Conservation (phyloP, 2,797 vertebrate species). For the Megalops cyprinoides region DNA sequence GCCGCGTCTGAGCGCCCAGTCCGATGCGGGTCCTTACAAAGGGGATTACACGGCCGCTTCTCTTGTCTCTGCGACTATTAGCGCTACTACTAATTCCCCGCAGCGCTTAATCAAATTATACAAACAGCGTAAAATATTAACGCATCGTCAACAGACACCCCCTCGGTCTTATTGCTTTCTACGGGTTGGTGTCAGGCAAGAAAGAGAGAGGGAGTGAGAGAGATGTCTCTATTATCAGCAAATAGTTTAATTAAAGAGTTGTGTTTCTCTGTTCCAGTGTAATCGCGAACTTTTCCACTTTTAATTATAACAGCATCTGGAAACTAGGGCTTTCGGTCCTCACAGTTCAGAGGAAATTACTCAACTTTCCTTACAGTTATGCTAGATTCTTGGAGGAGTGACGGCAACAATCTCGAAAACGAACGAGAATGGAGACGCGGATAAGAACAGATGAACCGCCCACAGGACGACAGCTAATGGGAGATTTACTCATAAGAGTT, state of each 20-base stretch:
- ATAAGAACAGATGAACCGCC: neutral
- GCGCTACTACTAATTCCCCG: neutral
- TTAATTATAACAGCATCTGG: conserved; percentile 22
- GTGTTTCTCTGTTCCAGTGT: conserved; percentile 13
- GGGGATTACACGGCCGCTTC: conserved; percentile 15
- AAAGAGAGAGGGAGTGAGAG: neutral
- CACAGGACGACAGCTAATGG: too few relatives aligned
- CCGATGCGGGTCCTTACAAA: neutral
- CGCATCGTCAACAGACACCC: neutral
- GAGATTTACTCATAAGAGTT: too few relatives aligned
- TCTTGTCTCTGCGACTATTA: conserved; percentile 7
- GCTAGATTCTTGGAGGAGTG: neutral
- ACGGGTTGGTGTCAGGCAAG: neutral
- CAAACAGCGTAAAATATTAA: conserved; percentile 1
- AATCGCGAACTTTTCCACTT: conserved; percentile 11
- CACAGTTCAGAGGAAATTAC: neutral
- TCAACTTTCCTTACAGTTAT: neutral
- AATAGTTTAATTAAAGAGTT: conserved; percentile 18
- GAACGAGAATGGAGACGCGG: neutral
- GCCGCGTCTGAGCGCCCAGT: too few relatives aligned
- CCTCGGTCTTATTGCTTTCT: neutral
- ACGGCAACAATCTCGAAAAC: neutral
- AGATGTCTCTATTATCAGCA: neutral
- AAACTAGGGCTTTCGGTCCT: neutral
- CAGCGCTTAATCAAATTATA: conserved; percentile 22